Base-by-base conservation (phyloP, 2,888 invertebrate species). In the Drosophila limbata region DNA sequence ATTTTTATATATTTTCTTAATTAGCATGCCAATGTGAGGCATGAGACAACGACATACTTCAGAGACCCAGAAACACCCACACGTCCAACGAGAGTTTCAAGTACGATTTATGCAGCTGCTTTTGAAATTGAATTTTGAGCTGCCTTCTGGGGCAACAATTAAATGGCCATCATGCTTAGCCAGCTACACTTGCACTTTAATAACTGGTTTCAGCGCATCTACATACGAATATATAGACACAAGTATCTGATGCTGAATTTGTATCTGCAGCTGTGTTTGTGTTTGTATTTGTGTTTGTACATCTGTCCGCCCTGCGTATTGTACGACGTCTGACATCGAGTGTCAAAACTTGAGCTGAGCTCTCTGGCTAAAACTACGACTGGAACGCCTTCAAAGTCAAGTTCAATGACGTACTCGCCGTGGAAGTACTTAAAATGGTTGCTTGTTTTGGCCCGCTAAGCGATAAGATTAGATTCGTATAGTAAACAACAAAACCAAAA, bases 301-400 rank as follows among this genome's bases (percentile, higher is more conserved):
- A 65, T 67, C 59, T 76, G 75, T 69, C 69, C 64, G 76, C 74
- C 79, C 74, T 78, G 79, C 59, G 15, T 53, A 47, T 40, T 72
- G 66, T 56, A 15, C 44, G 17, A 37, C 56, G 51, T 62, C 69
- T 81, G 88, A 86, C 86, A 71, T 71, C 69, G 76, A 81, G 71
- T 76, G 83, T 69, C 84, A 84, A 75, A 79, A 75, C 69, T 63
- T 72, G 72, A 73, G 73, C 66, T 61, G 60, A 55, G 55, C 53
- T 64, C 57, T 66, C 77, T 56, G 53, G 44, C 55, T 44, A 56
- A 35, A 69, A 79, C 33, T 33, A 61, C 86, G 72, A 83, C 77
- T 80, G 77, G 74, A 83, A 83, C 89, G 79, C 88, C 87, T 84
- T 89, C 87, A 88, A 87, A 87, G 88, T 84, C 84, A 85, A 85